Evolutionary conservation across 2,113 vertebrate genomes (phyloP), one percentile per base, ranked within the genome.

Genomic region (Vulpes ferrilata): DNA sequence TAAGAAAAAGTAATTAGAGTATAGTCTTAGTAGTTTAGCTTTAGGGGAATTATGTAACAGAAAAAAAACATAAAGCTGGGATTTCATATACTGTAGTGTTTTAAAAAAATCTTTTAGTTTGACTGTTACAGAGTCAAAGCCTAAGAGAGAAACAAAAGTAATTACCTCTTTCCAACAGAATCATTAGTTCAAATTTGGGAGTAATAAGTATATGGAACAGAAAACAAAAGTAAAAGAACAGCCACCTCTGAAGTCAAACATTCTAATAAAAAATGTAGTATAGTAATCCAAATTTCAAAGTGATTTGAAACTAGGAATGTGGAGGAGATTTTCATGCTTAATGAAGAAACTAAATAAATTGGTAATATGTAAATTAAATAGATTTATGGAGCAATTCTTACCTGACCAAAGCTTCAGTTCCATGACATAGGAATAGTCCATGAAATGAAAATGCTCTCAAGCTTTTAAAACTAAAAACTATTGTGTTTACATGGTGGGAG

Each of bases 221-320:
- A 73, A 82, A 55, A 88, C 2, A 27, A 62, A 88, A 65, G 35
- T 87, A 35, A 88, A 71, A 74, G 25, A 71, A 64, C 7, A 83
- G 69, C 65, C n/a, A 76, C 19, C 19, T 65, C 22, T 73, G 7
- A 81, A 80, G 48, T 69, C 57, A 87, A 27, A 11, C n/a, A 74
- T 79, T 86, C 71, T 88, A 71, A 83, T 83, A 51, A 67, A 90
- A 80, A 57, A 5, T 90, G 11, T 92, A 55, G 11, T 78, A 67
- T 78, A 67, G 38, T 83, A 83, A 90, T 69, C 32, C 30, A 95
- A 90, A 91, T 23, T 48, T 2, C 25, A 83, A 83, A 73, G 35
- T 62, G 57, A 97, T 65, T 96, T 95, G 93, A 23, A 94, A 83
- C 51, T 38, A 73, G 55, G 84, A 97, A 87, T 38, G 55, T 92